A percentile compares a stretch with the other conserved stretches of the same genome.
Conservation (phyloP, 1,140 invertebrate species). For the Proales similis region DNA sequence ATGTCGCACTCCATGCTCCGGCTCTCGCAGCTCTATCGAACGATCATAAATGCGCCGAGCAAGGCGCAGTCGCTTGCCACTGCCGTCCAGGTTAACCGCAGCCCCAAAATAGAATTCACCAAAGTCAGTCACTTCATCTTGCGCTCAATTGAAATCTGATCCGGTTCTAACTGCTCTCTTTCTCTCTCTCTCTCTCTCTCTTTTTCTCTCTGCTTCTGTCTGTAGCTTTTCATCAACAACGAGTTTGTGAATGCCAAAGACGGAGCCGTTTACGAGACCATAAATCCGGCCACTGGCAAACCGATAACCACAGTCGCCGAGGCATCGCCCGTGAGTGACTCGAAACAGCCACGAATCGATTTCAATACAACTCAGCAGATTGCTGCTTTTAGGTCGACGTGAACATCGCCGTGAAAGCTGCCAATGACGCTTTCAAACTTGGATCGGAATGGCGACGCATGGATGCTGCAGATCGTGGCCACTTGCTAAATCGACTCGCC, state of each 20-base stretch:
- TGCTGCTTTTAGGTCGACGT: conserved; percentile 61
- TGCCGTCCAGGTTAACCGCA: background rate
- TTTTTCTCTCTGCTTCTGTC: background rate
- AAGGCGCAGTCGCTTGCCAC: no score
- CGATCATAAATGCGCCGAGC: no score
- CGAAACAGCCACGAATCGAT: background rate
- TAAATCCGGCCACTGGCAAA: conserved; percentile 72
- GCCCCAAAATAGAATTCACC: conserved; percentile 13
- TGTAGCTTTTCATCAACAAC: conserved; percentile 72
- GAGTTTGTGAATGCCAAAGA: conserved; percentile 74
- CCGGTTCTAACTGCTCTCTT: no score
- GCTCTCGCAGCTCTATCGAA: no score
- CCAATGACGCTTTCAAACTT: conserved; percentile 64
- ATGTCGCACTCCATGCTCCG: no score
- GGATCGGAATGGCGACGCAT: conserved; percentile 70
- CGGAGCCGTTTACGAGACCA: conserved; percentile 77
- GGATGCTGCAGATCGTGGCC: conserved; percentile 65
- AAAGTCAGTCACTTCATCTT: background rate
- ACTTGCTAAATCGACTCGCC: conserved; percentile 64
- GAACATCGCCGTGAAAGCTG: conserved; percentile 66
- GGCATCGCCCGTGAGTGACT: conserved; percentile 56
- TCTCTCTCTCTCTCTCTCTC: background rate
- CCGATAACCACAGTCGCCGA: conserved; percentile 72
- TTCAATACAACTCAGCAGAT: background rate
- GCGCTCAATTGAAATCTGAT: background rate